Base-by-base conservation (phyloP, 1,140 invertebrate species). In the Camponotus vicinus region DNA sequence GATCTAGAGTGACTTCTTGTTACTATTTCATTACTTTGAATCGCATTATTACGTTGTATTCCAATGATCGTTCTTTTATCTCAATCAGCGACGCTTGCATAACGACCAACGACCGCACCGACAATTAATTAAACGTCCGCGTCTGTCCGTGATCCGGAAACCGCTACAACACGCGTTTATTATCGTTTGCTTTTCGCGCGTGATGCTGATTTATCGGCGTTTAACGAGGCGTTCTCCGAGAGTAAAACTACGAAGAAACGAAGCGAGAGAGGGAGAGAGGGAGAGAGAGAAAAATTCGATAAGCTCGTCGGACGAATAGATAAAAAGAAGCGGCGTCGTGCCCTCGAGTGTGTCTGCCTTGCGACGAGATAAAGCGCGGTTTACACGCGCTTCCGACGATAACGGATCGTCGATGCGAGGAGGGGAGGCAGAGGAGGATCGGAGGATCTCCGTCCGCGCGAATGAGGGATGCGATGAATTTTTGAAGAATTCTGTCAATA, bases 401-500 rank as follows among this genome's bases (percentile, higher is more conserved):
- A 87, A 80, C 79, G 75, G 64, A 70, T 84, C 49, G 59, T 57
- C 64, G 52, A 79, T 42, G 57, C 66, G 52, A 13, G 42, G 27
- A 40, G 66, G 21, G 32, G 32, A 73, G 34, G 52, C 1, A 71
- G 9, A 2, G 42, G 11, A 9, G 9, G 42, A 49, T 52, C 18
- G 59, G 11, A 73, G 52, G 45, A 13, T 11, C 45, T 75, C 79
- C 55, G 79, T 42, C 27, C 27, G 27, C 27, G 27, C 27, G 27
- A 63, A 55, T 27, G 85, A 83, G 52, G 45, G 71, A 42, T 42
- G 84, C 85, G 79, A 90, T 92, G 90, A 93, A 93, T 92, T 88
- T 89, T 90, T 88, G 85, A 91, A 86, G 79, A 85, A 88, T 83
- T 86, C 80, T 55, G 83, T 67, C 63, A 85, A 80, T 77, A 78